A percentile compares a stretch with the other conserved stretches of the same genome.
These are phyloP conservation scores for Empidonax traillii DNA, from an alignment of 2,113 vertebrate genomes.

Conservation along the genomic window DNA sequence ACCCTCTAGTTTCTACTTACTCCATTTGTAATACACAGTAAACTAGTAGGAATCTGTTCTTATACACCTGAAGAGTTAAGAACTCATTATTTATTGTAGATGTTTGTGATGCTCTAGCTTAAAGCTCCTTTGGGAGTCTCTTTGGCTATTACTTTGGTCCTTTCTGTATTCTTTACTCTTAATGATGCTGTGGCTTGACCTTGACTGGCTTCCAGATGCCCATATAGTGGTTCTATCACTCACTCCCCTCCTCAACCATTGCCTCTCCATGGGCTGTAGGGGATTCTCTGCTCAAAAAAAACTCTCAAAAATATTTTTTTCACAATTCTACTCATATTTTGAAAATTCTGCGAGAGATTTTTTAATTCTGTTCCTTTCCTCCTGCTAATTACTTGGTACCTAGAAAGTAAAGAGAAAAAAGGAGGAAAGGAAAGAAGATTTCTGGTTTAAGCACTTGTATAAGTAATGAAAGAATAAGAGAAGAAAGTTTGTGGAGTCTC, in stretches of 20 bases:
- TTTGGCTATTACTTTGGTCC: neutral
- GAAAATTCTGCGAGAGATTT: neutral
- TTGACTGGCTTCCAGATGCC: neutral
- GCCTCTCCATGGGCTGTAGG: neutral
- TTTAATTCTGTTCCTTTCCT: neutral
- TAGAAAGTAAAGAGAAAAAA: neutral
- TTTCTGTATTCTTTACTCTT: neutral
- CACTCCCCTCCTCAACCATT: neutral
- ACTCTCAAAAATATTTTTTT: accelerated
- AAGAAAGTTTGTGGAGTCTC: neutral
- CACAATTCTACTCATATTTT: neutral
- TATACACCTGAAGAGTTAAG: neutral
- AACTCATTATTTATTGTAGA: neutral
- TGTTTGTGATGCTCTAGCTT: neutral
- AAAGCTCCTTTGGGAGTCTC: neutral
- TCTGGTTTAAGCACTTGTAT: neutral
- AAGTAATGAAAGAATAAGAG: neutral
- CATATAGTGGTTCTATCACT: neutral
- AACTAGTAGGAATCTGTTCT: neutral
- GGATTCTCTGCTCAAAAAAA: neutral
- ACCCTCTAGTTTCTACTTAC: neutral
- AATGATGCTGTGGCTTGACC: neutral
- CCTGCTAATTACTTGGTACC: neutral
- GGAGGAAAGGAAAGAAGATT: neutral
- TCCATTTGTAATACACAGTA: neutral